phyloP scores from a whole-genome alignment of 2,113 vertebrate species.

The Microcebus lehilahytsara region DNA sequence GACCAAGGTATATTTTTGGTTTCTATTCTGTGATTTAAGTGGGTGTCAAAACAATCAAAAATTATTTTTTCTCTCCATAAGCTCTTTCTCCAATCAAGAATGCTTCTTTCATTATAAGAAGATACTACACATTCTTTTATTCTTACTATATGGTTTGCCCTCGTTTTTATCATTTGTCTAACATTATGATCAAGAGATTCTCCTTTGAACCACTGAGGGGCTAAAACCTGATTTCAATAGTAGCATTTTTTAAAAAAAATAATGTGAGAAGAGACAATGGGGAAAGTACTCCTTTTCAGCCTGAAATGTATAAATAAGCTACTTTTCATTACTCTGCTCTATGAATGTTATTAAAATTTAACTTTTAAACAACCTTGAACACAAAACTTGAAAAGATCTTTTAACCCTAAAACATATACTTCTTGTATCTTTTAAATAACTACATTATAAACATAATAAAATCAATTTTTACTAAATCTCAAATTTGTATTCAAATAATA shows the following conservation, averaged over 20 bases:
- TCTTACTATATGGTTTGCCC: slow-evolving; percentile 1
- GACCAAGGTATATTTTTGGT: not conserved
- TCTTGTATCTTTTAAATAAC: slow-evolving; percentile 40
- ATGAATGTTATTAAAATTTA: slow-evolving; percentile 41
- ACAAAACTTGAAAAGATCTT: slow-evolving; percentile 31
- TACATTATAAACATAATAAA: slow-evolving; percentile 44
- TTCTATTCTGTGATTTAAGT: slow-evolving; percentile 35
- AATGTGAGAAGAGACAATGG: slow-evolving; percentile 42
- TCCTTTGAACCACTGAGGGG: not conserved
- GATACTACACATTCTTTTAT: slow-evolving; percentile 30
- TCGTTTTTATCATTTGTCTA: slow-evolving; percentile 49
- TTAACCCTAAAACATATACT: not conserved
- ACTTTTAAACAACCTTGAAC: slow-evolving; percentile 37
- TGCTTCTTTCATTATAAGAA: slow-evolving; percentile 16
- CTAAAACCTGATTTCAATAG: slow-evolving; percentile 22
- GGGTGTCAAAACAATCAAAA: slow-evolving; percentile 51
- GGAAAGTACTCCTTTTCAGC: not conserved
- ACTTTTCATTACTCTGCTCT: slow-evolving; percentile 27
- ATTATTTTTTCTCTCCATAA: slow-evolving; percentile 16
- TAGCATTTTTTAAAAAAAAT: not conserved
- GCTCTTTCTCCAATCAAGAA: slow-evolving; percentile 45
- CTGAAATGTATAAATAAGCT: slow-evolving; percentile 8
- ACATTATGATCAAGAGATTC: slow-evolving; percentile 51
- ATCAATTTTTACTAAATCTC: slow-evolving; percentile 19
- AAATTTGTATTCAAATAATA: not conserved